A percentile compares a stretch with the other conserved stretches of the same genome.
Conservation (phyloP, 2,797 vertebrate species). For the Gymnoscopelus microlampas region DNA sequence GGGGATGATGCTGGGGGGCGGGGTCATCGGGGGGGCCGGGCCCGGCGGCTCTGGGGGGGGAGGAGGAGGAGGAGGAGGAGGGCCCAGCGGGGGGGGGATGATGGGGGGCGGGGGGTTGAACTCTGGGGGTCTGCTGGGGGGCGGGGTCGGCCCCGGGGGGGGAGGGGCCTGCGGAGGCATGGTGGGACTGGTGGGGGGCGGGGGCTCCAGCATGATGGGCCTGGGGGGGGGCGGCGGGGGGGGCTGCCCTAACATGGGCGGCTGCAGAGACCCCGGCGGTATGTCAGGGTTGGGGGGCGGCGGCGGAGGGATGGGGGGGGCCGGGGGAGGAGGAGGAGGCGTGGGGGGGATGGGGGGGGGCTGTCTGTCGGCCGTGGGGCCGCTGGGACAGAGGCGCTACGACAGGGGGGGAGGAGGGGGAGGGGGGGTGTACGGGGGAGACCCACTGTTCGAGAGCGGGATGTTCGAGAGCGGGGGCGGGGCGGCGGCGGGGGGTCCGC, state of each 20-base stretch:
- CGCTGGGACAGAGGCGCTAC: slow-evolving; percentile 75
- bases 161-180: slow-evolving; percentile 71
- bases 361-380: slow-evolving; percentile 70
- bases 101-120: slow-evolving; percentile 56
- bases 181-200: slow-evolving; percentile 78
- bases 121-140: slow-evolving; percentile 76
- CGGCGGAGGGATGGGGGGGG: slow-evolving; percentile 57
- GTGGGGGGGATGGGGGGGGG: slow-evolving; percentile 64
- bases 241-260: slow-evolving; percentile 77
- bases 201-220: slow-evolving; percentile 75
- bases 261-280: slow-evolving; percentile 77
- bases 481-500: slow-evolving; percentile 80
- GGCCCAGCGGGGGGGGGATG: slow-evolving; percentile 75
- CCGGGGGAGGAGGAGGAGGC: slow-evolving; percentile 54
- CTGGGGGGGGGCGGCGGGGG: slow-evolving; percentile 77
- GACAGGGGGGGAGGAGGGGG: slow-evolving; percentile 72
- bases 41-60: slow-evolving; percentile 74
- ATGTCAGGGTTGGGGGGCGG: slow-evolving; percentile 73
- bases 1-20: slow-evolving; percentile 74
- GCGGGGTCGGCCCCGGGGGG: slow-evolving; percentile 11
- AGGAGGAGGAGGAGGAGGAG: slow-evolving; percentile 75
- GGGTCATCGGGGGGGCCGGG: slow-evolving; percentile 67
- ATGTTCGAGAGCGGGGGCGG: slow-evolving; percentile 80
- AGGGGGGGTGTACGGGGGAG: slow-evolving; percentile 74
- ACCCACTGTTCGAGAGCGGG: slow-evolving; percentile 84